These are phyloP conservation scores for Delphinapterus leucas DNA, from an alignment of 2,113 vertebrate genomes.

Conservation along the genomic window DNA sequence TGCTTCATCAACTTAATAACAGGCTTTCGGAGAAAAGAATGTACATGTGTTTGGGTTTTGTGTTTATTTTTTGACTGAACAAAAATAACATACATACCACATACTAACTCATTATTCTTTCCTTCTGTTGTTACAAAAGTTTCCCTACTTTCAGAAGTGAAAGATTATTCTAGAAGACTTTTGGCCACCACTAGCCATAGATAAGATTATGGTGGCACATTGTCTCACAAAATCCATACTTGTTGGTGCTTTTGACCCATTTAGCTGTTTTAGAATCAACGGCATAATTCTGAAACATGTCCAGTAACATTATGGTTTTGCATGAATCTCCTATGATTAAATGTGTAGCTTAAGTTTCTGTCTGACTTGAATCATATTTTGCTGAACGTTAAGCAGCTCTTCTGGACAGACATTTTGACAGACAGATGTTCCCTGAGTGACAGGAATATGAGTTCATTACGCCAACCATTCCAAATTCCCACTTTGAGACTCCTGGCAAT, in stretches of 20 bases:
- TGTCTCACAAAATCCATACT: not conserved
- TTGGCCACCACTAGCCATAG: not conserved
- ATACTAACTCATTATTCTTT: not conserved
- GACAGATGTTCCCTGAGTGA: not conserved
- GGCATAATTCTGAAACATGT: not conserved
- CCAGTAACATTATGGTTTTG: not conserved
- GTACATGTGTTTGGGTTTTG: not conserved
- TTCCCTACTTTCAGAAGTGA: not conserved
- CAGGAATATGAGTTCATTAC: slow-evolving; percentile 31
- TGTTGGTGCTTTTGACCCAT: not conserved
- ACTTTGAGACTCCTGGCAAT: slow-evolving; percentile 1
- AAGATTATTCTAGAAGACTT: not conserved
- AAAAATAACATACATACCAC: not conserved
- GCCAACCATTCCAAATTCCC: not conserved
- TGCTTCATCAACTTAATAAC: not conserved
- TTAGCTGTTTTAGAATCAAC: not conserved
- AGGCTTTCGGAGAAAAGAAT: not conserved
- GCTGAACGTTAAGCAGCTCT: not conserved
- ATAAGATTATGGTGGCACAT: not conserved
- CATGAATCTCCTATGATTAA: not conserved
- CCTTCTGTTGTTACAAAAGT: not conserved
- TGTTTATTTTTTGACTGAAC: not conserved
- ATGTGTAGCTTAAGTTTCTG: not conserved
- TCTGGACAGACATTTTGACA: slow-evolving; percentile 17
- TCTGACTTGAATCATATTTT: slow-evolving; percentile 2